A percentile compares a stretch with the other conserved stretches of the same genome.
Evolutionary conservation across 2,113 vertebrate genomes (phyloP).

Genomic region (Prunella himalayana): DNA sequence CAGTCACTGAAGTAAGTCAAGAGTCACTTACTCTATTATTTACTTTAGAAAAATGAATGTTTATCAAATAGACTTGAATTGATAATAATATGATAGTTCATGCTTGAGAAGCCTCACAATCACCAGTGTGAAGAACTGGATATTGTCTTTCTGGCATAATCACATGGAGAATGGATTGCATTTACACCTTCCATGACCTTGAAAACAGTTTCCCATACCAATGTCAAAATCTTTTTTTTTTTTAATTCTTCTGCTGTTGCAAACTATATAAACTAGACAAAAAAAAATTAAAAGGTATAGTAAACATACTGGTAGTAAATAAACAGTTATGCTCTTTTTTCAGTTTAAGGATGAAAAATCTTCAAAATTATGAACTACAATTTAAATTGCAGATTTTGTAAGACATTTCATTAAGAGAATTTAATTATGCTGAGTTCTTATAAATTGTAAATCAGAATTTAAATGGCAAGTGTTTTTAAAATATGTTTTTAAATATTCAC

Average conservation of each 20-base stretch:
- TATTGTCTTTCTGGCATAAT: slow-evolving; percentile 25
- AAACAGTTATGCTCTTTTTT: not conserved
- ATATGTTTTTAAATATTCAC: not conserved
- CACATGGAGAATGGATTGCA: not conserved
- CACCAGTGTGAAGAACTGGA: not conserved
- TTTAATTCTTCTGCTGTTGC: not conserved
- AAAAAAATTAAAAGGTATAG: not conserved
- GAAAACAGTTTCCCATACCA: not conserved
- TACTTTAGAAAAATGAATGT: slow-evolving; percentile 4
- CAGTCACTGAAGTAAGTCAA: not conserved
- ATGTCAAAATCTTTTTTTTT: not conserved
- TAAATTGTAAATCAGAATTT: not conserved
- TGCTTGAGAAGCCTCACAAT: slow-evolving; percentile 62
- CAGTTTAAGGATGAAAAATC: not conserved
- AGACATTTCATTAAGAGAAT: not conserved
- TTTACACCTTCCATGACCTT: slow-evolving; percentile 60
- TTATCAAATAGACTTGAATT: slow-evolving; percentile 61
- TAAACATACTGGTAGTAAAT: not conserved
- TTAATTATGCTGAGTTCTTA: not conserved
- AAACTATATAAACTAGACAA: not conserved
- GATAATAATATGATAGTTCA: slow-evolving; percentile 68
- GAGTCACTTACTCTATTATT: not conserved
- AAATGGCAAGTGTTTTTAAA: not conserved
- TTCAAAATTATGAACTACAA: not conserved
- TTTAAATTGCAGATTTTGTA: not conserved